Evolutionary conservation across 2,797 vertebrate species (phyloP).

Genomic region (Cirrhinus mrigala): DNA sequence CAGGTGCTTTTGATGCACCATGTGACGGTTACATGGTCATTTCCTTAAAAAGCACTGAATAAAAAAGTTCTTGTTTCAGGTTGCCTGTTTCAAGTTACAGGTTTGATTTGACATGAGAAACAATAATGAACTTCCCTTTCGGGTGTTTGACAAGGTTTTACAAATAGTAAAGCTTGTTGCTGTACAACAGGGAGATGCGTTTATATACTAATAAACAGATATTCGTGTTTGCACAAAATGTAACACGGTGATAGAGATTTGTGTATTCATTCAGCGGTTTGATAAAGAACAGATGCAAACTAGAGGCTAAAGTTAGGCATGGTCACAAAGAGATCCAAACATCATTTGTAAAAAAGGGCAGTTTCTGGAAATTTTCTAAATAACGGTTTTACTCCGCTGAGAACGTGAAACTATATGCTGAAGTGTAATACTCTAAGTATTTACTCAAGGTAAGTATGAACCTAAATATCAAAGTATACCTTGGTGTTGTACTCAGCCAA

Average conservation of each 20-base stretch:
- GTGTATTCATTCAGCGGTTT: neutral
- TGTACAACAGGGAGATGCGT: neutral
- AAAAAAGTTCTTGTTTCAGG: neutral
- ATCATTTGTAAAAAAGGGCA: neutral
- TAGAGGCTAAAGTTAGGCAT: neutral
- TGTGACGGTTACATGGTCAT: neutral
- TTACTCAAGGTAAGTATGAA: too few species aligned
- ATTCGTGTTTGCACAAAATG: neutral
- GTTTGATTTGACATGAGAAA: neutral
- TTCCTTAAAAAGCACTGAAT: neutral
- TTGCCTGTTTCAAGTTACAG: neutral
- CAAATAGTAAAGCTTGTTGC: neutral
- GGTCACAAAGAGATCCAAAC: neutral
- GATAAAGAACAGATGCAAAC: conserved; percentile 6
- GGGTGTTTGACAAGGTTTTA: conserved; percentile 3
- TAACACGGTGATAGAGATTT: neutral
- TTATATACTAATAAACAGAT: neutral
- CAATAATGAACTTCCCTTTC: neutral
- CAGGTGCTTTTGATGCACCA: neutral
- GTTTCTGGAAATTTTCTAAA: neutral
- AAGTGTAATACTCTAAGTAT: too few species aligned
- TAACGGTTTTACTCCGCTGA: too few species aligned
- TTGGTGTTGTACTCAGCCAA: too few species aligned
- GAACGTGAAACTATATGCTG: too few species aligned
- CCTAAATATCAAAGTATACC: too few species aligned